Evolutionary conservation across 2,797 vertebrate genomes (phyloP), one percentile per base, ranked within the genome.

Genomic region (Pempheris klunzingeri): DNA sequence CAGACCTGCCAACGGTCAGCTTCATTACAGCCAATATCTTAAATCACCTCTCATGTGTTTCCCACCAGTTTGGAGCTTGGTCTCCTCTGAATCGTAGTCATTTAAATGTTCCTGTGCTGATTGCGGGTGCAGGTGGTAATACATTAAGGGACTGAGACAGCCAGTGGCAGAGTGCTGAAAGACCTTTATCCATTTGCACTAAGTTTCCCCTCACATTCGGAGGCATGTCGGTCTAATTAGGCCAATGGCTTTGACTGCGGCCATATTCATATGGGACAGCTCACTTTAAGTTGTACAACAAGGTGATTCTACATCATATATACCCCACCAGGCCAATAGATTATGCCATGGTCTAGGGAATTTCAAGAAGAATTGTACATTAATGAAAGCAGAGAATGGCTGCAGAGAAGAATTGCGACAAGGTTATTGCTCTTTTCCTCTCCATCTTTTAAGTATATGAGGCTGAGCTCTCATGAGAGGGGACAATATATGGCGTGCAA

Each of bases 11-110:
- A 93, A 87, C 93, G 89, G 94, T 95, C 94, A 92, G 91, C 92
- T 95, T 96, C 94, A 95, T 95, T 96, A 95, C 89, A 90, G 90
- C 92, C 94, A 95, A 95, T 96, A 94, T 95, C 94, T 96, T 92
- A 94, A 95, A 95, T 95, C 95, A 95, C 94, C 94, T 93, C 92
- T 93, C 85, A 78, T 92, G 86, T 86, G 90, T 91, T 94, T 88
- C 91, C 89, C 80, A 72, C 84, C 90, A 90, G 92, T 92, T 93
- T 85, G 90, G 77, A 74, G 85, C 92, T 87, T 52, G 85, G 88
- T 95, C 93, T 94, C 92, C 90, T 88, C 92, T 93, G 94, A 94
- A 94, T 95, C 91, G 82, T 90, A 79, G 92, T 94, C 94, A 94
- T 95, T 95, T 95, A 94, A 94, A 96, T 96, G 94, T 94, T 93